Percentiles rank a stretch among this genome's conserved stretches.
phyloP scores from a whole-genome alignment of 2,113 vertebrate species.

The Dasypus novemcinctus region DNA sequence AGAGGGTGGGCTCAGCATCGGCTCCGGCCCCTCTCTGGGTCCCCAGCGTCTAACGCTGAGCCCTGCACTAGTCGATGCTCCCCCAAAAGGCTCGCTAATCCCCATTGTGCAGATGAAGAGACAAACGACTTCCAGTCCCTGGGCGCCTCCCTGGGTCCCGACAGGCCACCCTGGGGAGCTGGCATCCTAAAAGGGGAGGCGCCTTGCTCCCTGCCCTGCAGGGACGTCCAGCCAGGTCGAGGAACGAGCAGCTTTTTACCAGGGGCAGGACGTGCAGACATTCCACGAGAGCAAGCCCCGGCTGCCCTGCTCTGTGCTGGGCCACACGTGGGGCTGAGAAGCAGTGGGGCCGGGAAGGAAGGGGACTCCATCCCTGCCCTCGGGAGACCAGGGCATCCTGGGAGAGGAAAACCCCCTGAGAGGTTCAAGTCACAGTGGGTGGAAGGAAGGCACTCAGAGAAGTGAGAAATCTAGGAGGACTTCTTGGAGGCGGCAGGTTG shows the following conservation, averaged over 20 bases:
- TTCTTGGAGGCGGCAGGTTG: neutral
- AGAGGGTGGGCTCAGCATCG: neutral
- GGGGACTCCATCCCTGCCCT: neutral
- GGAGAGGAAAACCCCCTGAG: neutral
- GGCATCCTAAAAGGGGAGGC: neutral
- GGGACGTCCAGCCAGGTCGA: fast-evolving
- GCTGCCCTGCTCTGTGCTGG: neutral
- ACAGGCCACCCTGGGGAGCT: neutral
- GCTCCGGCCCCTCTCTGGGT: neutral
- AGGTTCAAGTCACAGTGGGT: neutral
- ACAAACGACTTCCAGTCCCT: neutral
- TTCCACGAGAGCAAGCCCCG: fast-evolving
- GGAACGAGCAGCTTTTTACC: neutral
- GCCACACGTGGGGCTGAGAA: neutral
- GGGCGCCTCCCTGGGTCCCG: neutral
- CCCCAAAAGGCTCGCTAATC: neutral
- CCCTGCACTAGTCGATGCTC: too few relatives aligned
- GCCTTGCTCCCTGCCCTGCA: fast-evolving
- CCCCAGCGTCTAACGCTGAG: neutral
- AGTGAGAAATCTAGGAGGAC: neutral
- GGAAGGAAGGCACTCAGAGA: neutral
- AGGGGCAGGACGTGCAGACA: neutral
- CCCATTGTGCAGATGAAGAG: neutral
- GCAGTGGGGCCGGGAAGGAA: neutral
- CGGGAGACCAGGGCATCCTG: neutral